Conservation (phyloP, 2,113 vertebrate species). For the Eidolon helvum region DNA sequence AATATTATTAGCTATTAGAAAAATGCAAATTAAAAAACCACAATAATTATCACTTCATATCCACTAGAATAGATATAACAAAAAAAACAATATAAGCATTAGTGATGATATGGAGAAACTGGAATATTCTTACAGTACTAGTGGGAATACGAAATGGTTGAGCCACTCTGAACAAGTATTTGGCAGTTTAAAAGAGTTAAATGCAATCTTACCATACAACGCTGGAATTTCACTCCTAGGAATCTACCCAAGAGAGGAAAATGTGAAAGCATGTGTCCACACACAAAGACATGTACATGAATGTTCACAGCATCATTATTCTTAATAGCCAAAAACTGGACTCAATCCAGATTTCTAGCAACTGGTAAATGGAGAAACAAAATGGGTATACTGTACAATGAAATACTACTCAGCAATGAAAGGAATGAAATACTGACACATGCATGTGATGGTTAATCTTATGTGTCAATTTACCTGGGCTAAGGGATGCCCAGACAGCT, state of each 20-base stretch:
- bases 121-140: background rate
- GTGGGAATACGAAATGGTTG: background rate
- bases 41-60: background rate
- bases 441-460: background rate
- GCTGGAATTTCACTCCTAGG: background rate
- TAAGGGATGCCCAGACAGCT: background rate
- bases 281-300: background rate
- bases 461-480: background rate
- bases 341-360: background rate
- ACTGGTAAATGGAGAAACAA: background rate
- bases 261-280: background rate
- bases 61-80: background rate
- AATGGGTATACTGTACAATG: background rate
- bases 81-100: background rate
- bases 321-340: background rate
- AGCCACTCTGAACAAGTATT: background rate
- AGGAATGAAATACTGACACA: background rate
- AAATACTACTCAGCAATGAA: background rate
- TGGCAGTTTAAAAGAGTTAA: slow-evolving; percentile 24
- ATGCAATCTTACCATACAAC: background rate
- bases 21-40: background rate
- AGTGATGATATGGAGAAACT: background rate
- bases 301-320: background rate
- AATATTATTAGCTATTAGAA: background rate
- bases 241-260: background rate